Evolutionary conservation across 2,113 vertebrate genomes (phyloP).

Genomic region (Lethenteron camtschaticum): DNA sequence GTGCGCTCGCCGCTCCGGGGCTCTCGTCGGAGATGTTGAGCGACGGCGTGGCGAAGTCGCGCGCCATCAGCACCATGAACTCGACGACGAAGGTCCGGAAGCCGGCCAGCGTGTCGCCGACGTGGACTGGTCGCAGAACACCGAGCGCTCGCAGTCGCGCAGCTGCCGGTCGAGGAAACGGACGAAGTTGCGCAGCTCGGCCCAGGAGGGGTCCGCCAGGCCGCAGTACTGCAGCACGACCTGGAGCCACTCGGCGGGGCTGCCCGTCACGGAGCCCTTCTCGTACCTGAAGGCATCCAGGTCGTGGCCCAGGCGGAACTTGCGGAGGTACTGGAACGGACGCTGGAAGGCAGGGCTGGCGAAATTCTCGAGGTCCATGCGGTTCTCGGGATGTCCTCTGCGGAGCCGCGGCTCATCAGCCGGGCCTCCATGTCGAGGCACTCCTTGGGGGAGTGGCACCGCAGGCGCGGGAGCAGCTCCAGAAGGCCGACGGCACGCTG

Average conservation of each 20-base stretch:
- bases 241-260: slow-evolving; percentile 21
- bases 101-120: slow-evolving; percentile 18
- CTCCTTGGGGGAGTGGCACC: slow-evolving; percentile 23
- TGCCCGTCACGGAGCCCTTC: slow-evolving; percentile 12
- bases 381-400: slow-evolving; percentile 14
- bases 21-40: slow-evolving; percentile 27
- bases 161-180: slow-evolving; percentile 36
- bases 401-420: background rate
- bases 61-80: slow-evolving; percentile 38
- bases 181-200: slow-evolving; percentile 34
- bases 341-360: slow-evolving; percentile 27
- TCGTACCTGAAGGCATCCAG: slow-evolving; percentile 23
- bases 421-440: slow-evolving; percentile 17
- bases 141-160: slow-evolving; percentile 25
- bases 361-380: slow-evolving; percentile 27
- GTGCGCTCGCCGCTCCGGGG: background rate
- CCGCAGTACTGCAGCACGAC: slow-evolving; percentile 24
- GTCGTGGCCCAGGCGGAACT: slow-evolving; percentile 14
- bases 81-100: slow-evolving; percentile 35
- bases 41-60: slow-evolving; percentile 33
- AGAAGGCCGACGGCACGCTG: slow-evolving; percentile 18
- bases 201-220: slow-evolving; percentile 31
- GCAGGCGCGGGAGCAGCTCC: slow-evolving; percentile 23
- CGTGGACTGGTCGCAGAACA: slow-evolving; percentile 29
- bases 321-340: slow-evolving; percentile 28